Base-by-base conservation (phyloP, 1,140 invertebrate species). In the Maniola jurtina region DNA sequence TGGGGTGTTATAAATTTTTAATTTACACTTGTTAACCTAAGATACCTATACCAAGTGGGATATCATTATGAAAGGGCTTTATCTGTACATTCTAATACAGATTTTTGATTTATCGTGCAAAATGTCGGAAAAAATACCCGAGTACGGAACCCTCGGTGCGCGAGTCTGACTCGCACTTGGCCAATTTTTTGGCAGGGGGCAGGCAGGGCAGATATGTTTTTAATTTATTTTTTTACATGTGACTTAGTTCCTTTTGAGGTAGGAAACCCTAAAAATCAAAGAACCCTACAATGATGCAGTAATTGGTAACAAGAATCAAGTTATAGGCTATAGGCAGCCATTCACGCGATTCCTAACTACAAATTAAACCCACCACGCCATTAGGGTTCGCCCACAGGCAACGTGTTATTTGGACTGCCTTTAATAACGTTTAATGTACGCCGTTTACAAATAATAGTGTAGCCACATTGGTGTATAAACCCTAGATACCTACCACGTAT, bases 381-480 rank as follows among this genome's bases (percentile, higher is more conserved):
- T 79, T 80, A 78, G 58, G 47, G 54, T 25, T 34, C 54, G 63
- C 36, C 62, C 73, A 6, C 42, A n/a, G 13, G 42, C 9, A 45
- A 11, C 73, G 68, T 78, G 73, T 80, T 79, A 83, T 83, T 84
- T 80, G 68, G 73, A 33, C 59, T 64, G 63, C 66, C 38, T 72
- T 79, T 83, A 84, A 84, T 84, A 79, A 70, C 61, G 68, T 61
- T 74, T 82, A 84, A 84, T 82, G 71, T 68, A 75, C 64, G 68
- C 66, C 79, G 74, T 80, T 83, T 78, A 83, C 73, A 79, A 80
- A 79, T 83, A 79, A 81, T 77, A 75, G 36, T 40, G 14, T 38
- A 6, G 16, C 35, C 9, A 13, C 13, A 1, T 13, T 45, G 42
- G 13, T 45, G 13, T 45, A 45, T 1, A 38, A 38, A 38, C 10